These are phyloP conservation scores for Varecia variegata DNA, from an alignment of 2,797 vertebrate species.

Conservation along the genomic window DNA sequence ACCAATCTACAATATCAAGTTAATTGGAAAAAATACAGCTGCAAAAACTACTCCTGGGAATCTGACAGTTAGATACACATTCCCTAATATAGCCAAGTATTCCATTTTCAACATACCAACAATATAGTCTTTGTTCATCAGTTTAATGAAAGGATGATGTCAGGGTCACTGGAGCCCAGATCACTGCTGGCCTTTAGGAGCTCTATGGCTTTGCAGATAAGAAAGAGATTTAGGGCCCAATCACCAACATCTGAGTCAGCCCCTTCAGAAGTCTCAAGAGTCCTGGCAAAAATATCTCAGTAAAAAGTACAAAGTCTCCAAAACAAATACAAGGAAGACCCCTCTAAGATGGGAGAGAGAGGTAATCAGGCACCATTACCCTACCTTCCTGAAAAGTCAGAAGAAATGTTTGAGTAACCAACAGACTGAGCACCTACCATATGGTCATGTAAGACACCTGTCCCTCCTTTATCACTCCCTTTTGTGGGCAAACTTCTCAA, in stretches of 20 bases:
- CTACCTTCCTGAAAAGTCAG: conserved; percentile 19
- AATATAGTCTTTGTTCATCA: conserved; percentile 70
- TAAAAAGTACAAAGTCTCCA: conserved; percentile 43
- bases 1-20: conserved; percentile 23
- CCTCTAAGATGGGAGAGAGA: neutral
- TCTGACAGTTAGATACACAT: conserved; percentile 57
- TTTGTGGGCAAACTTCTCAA: neutral
- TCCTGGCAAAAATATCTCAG: conserved; percentile 15
- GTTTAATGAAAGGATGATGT: conserved; percentile 61
- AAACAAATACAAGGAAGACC: conserved; percentile 22
- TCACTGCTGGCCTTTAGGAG: conserved; percentile 47
- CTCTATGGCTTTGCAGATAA: conserved; percentile 38
- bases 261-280: neutral
- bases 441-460: neutral
- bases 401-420: neutral
- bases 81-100: conserved; percentile 42
- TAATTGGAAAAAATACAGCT: conserved; percentile 54
- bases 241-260: conserved; percentile 32
- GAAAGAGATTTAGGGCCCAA: conserved; percentile 40
- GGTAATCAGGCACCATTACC: neutral
- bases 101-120: conserved; percentile 67
- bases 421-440: neutral
- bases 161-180: conserved; percentile 55
- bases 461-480: neutral
- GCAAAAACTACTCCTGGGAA: conserved; percentile 48